These are phyloP conservation scores for Notocelia uddmanniana DNA, from an alignment of 2,888 invertebrate species.

Conservation along the genomic window DNA sequence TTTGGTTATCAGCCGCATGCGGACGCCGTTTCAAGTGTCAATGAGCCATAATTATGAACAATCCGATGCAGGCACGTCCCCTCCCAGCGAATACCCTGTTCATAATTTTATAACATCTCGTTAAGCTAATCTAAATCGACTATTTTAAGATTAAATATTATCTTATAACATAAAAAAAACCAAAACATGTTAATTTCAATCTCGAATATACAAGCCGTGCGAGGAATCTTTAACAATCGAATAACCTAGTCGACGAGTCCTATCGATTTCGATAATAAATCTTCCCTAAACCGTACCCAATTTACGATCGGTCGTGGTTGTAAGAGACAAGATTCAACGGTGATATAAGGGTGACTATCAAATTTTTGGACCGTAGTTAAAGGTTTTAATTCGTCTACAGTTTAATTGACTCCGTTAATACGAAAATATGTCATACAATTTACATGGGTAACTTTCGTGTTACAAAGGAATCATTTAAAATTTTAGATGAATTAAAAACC, in stretches of 20 bases:
- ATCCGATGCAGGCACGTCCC: conserved; percentile 21
- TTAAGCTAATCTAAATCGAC: conserved; percentile 44
- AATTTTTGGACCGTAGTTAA: too few relatives aligned
- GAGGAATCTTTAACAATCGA: conserved; percentile 40
- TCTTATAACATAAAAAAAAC: conserved; percentile 43
- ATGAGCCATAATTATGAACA: conserved; percentile 29
- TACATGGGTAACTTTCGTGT: too few relatives aligned
- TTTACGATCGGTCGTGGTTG: too few relatives aligned
- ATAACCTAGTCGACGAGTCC: conserved; percentile 16
- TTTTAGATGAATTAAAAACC: too few relatives aligned
- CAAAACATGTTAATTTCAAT: conserved; percentile 45
- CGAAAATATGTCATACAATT: too few relatives aligned
- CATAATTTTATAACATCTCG: conserved; percentile 46
- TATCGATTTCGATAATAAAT: conserved; percentile 18
- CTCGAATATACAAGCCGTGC: conserved; percentile 45
- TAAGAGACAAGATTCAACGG: too few relatives aligned
- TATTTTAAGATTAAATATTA: conserved; percentile 46
- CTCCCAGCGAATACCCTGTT: conserved; percentile 44
- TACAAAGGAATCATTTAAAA: too few relatives aligned
- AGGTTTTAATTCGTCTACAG: too few relatives aligned
- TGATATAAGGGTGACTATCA: too few relatives aligned
- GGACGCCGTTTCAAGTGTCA: not conserved
- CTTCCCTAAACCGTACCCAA: not conserved
- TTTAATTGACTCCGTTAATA: too few relatives aligned
- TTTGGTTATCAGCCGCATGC: too few relatives aligned